A percentile compares a stretch with the other conserved stretches of the same genome.
Evolutionary conservation across 1,140 invertebrate genomes (phyloP).

Genomic region (Archivesica marissinica): DNA sequence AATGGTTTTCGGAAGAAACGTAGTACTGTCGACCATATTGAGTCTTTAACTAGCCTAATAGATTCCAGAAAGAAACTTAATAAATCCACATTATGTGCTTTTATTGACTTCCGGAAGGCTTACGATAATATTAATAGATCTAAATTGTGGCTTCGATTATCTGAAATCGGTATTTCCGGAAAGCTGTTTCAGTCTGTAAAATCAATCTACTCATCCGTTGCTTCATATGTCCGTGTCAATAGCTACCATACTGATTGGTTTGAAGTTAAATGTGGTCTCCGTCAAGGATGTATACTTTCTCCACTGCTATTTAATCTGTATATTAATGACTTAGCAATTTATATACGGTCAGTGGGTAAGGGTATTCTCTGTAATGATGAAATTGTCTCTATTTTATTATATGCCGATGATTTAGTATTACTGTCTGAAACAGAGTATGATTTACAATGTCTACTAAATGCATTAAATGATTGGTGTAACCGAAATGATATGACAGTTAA

Average conservation of each 20-base stretch:
- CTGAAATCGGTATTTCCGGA: too few relatives aligned
- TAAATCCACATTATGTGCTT: too few relatives aligned
- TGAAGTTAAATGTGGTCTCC: not conserved
- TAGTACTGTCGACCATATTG: too few relatives aligned
- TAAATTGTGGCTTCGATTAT: too few relatives aligned
- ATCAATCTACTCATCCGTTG: too few relatives aligned
- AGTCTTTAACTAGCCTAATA: too few relatives aligned
- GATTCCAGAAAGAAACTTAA: too few relatives aligned
- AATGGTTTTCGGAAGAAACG: too few relatives aligned
- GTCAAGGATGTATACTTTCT: constrained; percentile 18
- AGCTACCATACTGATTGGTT: not conserved
- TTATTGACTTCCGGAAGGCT: too few relatives aligned
- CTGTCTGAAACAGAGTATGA: constrained; percentile 38
- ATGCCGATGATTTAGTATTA: constrained; percentile 56
- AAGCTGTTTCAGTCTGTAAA: too few relatives aligned
- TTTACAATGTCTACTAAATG: constrained; percentile 48
- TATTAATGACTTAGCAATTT: constrained; percentile 27
- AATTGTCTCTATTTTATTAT: constrained; percentile 40
- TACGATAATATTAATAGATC: too few relatives aligned
- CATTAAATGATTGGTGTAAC: not conserved
- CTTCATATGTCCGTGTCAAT: too few relatives aligned
- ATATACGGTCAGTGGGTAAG: not conserved
- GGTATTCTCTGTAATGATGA: constrained; percentile 28
- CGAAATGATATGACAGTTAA: not conserved
- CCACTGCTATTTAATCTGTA: constrained; percentile 20